Base-by-base conservation (phyloP, 1,140 invertebrate species). In the Caenorhabditis briggsae region DNA sequence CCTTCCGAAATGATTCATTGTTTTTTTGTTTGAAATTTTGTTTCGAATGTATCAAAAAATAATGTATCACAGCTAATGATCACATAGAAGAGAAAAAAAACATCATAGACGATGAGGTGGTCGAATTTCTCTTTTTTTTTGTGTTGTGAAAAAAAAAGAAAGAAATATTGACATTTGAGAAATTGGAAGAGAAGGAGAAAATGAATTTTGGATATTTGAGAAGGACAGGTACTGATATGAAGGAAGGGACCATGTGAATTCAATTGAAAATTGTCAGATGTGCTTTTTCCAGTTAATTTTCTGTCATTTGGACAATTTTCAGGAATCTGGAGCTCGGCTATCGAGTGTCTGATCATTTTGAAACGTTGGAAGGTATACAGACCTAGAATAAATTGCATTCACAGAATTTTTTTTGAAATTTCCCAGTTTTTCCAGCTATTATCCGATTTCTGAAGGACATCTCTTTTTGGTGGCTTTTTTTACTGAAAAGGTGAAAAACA, bases 91-190 rank as follows among this genome's bases (percentile, higher is more conserved):
- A 20, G 70, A 78, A 50, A 23, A 18, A 78, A 33, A 78, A 50
- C 43, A 78, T 12, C 70, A 78, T 78, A 48, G 9, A 48, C 12
- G 46, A 46, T 43, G 16, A 78, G n/a, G 70, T 50, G 46, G 70
- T 78, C 70, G 46, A 50, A 78, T 53, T 78, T 78, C 46, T 16
- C 11, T 12, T 74, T 78, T 43, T 16, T 78, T 48, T 78, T 78
- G 70, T 41, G n/a, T n/a, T n/a, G n/a, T 78, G 6, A 23, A 2
- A 50, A 50, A 14, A 33, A 33, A 33, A 2, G 33, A 33, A 50
- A 78, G 70, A 46, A 78, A 78, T 46, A 53, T 46, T 50, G 70
- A 53, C 53, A 78, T 78, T 78, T 78, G 70, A 78, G 70, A 78
- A 2, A 46, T 61, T 61, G 33, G 33, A 6, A 5, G 65, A 33